These are phyloP conservation scores for Anhinga anhinga DNA, from an alignment of 2,113 vertebrate genomes.

Conservation along the genomic window DNA sequence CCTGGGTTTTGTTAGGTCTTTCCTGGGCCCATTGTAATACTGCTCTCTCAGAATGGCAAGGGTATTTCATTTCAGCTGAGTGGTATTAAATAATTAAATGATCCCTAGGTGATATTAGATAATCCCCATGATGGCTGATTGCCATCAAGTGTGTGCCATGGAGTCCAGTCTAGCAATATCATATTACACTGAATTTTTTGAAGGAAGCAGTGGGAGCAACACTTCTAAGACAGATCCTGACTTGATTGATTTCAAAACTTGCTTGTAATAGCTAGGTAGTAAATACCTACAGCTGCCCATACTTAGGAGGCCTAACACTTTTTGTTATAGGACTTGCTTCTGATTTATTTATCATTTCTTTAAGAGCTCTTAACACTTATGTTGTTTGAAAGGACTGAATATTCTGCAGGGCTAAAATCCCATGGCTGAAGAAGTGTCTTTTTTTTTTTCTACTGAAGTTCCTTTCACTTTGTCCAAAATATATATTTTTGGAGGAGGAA, in stretches of 20 bases:
- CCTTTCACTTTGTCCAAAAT: not conserved
- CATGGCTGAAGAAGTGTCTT: not conserved
- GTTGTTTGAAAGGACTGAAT: not conserved
- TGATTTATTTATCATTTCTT: not conserved
- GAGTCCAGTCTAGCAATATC: not conserved
- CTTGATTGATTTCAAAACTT: not conserved
- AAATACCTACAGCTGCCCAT: not conserved
- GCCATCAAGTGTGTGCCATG: not conserved
- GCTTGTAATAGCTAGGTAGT: not conserved
- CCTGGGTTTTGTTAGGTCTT: not conserved
- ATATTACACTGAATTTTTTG: not conserved
- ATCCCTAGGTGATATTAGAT: slow-evolving; percentile 8
- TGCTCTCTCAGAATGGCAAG: not conserved
- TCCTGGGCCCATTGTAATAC: not conserved
- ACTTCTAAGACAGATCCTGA: not conserved
- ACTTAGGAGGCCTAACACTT: not conserved
- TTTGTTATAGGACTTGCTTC: not conserved
- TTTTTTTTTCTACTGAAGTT: not conserved
- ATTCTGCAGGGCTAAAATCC: not conserved
- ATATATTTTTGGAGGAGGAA: not conserved
- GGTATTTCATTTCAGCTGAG: slow-evolving; percentile 15
- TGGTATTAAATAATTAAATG: slow-evolving; percentile 48
- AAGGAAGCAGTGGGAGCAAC: not conserved
- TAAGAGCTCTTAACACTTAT: not conserved
- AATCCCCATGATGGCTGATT: slow-evolving; percentile 11